phyloP scores from a whole-genome alignment of 2,888 invertebrate species.

The Phyllotreta cruciferae region DNA sequence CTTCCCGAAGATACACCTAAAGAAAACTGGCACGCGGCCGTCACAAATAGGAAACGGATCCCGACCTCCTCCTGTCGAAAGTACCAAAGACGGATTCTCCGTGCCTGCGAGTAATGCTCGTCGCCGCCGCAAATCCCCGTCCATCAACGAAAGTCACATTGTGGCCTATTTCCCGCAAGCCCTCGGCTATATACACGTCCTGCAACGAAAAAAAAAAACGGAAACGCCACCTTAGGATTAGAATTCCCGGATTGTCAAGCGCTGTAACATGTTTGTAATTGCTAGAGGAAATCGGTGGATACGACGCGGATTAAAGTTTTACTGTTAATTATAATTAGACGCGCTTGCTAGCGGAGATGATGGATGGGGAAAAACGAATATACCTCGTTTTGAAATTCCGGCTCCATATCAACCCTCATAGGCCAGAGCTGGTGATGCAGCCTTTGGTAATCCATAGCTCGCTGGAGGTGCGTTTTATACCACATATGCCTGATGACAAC shows the following conservation, averaged over 20 bases:
- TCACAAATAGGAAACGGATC: constrained; percentile 60
- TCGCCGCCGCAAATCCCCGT: constrained; percentile 71
- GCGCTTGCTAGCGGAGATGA: background rate
- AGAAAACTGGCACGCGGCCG: background rate
- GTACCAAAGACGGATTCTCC: constrained; percentile 58
- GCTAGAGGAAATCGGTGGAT: background rate
- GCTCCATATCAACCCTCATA: constrained; percentile 63
- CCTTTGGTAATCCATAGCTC: constrained; percentile 64
- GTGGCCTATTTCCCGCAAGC: constrained; percentile 64
- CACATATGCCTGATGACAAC: constrained; percentile 64
- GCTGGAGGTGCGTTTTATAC: constrained; percentile 63
- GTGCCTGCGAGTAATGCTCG: constrained; percentile 61
- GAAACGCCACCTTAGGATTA: constrained; percentile 6
- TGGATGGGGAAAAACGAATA: constrained; percentile 35
- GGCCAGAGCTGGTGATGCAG: constrained; percentile 72
- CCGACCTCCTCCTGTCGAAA: constrained; percentile 62
- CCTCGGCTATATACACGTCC: constrained; percentile 60
- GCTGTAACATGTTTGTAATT: background rate
- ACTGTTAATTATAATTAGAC: no score
- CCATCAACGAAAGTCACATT: constrained; percentile 59
- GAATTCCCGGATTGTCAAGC: background rate
- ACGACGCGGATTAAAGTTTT: background rate
- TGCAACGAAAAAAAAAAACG: constrained; percentile 38
- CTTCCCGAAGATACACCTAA: background rate
- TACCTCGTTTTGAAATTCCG: constrained; percentile 59